These are phyloP conservation scores for Pipistrellus pygmaeus DNA, from an alignment of 2,797 vertebrate species.

Conservation along the genomic window DNA sequence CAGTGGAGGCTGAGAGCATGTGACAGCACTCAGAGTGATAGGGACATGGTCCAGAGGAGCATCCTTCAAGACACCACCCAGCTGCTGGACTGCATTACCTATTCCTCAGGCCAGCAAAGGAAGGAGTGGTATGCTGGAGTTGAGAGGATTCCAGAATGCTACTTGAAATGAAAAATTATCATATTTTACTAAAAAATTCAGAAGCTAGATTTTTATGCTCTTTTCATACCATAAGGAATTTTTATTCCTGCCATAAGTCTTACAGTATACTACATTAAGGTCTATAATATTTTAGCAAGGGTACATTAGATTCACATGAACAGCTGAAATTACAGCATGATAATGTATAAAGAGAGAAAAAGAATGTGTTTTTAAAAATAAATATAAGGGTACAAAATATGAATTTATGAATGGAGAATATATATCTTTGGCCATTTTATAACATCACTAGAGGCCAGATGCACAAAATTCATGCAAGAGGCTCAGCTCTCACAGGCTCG, in stretches of 20 bases:
- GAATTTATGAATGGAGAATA: constrained; percentile 27
- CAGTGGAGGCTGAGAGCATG: background rate
- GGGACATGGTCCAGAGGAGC: background rate
- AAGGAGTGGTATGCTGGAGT: background rate
- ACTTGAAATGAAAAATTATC: constrained; percentile 6
- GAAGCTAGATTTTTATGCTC: background rate
- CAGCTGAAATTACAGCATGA: background rate
- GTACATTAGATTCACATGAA: background rate
- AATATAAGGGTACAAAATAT: constrained; percentile 11
- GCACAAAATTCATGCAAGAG: no score
- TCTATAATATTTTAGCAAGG: background rate
- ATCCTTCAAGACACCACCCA: background rate
- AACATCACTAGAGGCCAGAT: background rate
- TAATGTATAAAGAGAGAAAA: background rate
- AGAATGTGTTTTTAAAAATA: background rate
- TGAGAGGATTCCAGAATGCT: background rate
- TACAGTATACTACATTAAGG: background rate
- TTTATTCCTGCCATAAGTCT: background rate
- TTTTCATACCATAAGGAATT: background rate
- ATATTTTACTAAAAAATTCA: constrained; percentile 20
- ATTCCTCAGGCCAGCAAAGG: background rate
- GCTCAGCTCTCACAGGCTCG: no score
- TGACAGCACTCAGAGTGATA: background rate
- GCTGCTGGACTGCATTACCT: background rate
- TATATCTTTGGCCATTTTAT: constrained; percentile 22